These are phyloP conservation scores for Sarcophaga rosellei DNA, from an alignment of 2,888 invertebrate genomes.

Conservation along the genomic window DNA sequence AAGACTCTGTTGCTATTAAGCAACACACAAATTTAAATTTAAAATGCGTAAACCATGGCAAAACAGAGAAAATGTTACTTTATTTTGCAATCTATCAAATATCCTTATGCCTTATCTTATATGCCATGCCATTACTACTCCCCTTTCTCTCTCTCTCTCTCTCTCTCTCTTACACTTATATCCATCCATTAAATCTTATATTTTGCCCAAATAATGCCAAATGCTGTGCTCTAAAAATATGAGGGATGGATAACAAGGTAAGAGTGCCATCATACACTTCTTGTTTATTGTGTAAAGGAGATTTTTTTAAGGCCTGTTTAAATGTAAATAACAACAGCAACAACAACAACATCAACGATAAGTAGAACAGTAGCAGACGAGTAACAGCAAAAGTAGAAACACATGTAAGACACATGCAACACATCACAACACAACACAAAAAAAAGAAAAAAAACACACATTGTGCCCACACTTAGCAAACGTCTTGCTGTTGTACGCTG, in stretches of 20 bases:
- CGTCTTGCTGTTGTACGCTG: background rate
- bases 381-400: background rate
- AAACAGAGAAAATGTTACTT: background rate
- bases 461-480: background rate
- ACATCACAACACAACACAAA: background rate
- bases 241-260: background rate
- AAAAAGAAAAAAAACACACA: too few relatives aligned
- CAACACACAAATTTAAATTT: background rate
- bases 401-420: background rate
- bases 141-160: background rate
- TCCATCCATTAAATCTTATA: background rate
- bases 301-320: background rate
- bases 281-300: background rate
- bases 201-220: background rate
- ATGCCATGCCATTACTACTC: background rate
- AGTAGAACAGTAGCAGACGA: background rate
- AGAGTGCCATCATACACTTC: background rate
- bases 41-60: background rate
- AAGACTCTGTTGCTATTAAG: background rate
- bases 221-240: background rate
- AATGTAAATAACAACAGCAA: background rate
- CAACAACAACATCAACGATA: background rate
- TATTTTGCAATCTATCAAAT: background rate
- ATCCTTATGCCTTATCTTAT: background rate
- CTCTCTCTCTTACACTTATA: background rate